These are phyloP conservation scores for Bathynomus jamesi DNA, from an alignment of 1,140 invertebrate genomes.

Conservation along the genomic window DNA sequence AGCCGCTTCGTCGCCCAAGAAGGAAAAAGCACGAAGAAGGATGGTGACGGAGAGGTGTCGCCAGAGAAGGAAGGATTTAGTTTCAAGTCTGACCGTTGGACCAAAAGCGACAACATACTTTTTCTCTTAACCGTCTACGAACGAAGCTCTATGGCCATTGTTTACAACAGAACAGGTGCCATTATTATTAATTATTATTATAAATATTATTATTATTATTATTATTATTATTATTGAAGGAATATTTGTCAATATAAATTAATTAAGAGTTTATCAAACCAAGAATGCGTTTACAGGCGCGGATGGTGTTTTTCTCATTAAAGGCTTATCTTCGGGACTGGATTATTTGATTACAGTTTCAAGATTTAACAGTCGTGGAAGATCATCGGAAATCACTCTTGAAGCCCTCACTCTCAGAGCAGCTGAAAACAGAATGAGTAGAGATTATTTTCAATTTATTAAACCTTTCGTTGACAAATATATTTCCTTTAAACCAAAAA, in stretches of 20 bases:
- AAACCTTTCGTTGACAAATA: too few species aligned
- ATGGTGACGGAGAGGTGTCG: too few species aligned
- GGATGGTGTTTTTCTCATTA: constrained; percentile 3
- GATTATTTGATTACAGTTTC: constrained; percentile 17
- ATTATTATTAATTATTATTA: too few species aligned
- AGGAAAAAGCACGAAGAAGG: background rate
- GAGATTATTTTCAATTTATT: too few species aligned
- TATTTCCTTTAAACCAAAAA: too few species aligned
- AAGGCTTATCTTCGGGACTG: constrained; percentile 5
- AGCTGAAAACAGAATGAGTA: constrained; percentile 18
- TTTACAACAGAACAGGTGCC: background rate
- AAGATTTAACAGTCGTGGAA: constrained; percentile 9
- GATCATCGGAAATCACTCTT: constrained; percentile 6
- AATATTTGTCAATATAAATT: too few species aligned
- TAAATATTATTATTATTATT: too few species aligned
- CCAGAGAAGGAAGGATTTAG: too few species aligned
- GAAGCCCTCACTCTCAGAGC: constrained; percentile 16
- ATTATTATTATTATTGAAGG: too few species aligned
- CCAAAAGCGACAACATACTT: background rate
- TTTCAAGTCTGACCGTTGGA: background rate
- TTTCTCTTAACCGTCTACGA: background rate
- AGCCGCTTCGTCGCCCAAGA: background rate
- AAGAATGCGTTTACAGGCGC: too few species aligned
- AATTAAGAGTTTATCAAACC: too few species aligned
- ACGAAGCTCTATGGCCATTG: background rate